Conservation (phyloP, 2,888 invertebrate species). For the Cheilosia scutellata region DNA sequence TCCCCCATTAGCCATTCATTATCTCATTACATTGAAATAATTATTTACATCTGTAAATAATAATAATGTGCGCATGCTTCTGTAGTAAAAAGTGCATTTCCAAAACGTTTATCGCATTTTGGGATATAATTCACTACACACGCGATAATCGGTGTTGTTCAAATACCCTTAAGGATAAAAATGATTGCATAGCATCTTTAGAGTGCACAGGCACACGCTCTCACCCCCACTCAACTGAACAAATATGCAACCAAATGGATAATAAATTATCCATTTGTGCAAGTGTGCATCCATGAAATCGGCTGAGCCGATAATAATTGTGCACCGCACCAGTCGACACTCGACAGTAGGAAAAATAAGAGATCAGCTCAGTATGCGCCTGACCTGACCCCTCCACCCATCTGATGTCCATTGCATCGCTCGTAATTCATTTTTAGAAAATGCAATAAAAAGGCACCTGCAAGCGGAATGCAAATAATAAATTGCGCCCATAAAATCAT, state of each 20-base stretch:
- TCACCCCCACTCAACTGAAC: conserved; percentile 11
- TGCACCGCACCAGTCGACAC: conserved; percentile 10
- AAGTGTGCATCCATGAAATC: conserved; percentile 69
- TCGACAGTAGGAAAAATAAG: conserved; percentile 28
- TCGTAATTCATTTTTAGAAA: conserved; percentile 71
- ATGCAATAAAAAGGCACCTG: conserved; percentile 74
- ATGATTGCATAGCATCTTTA: conserved; percentile 44
- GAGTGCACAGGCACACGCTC: neutral
- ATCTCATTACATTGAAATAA: conserved; percentile 20
- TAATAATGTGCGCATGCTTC: conserved; percentile 24
- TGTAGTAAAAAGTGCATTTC: conserved; percentile 52
- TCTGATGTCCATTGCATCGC: neutral
- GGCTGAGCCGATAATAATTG: conserved; percentile 64
- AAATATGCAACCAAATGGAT: conserved; percentile 54
- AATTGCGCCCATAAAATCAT: conserved; percentile 72
- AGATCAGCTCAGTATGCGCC: conserved; percentile 19
- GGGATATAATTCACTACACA: conserved; percentile 50
- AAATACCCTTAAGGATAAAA: conserved; percentile 58
- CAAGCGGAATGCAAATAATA: conserved; percentile 74
- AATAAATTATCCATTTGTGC: conserved; percentile 67
- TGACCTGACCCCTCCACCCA: neutral
- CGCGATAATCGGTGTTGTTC: conserved; percentile 39
- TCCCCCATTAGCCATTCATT: conserved; percentile 22
- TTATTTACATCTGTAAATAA: neutral
- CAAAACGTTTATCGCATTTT: conserved; percentile 45